Conservation (phyloP, 1,140 invertebrate genomes). For the Conus betulinus region DNA sequence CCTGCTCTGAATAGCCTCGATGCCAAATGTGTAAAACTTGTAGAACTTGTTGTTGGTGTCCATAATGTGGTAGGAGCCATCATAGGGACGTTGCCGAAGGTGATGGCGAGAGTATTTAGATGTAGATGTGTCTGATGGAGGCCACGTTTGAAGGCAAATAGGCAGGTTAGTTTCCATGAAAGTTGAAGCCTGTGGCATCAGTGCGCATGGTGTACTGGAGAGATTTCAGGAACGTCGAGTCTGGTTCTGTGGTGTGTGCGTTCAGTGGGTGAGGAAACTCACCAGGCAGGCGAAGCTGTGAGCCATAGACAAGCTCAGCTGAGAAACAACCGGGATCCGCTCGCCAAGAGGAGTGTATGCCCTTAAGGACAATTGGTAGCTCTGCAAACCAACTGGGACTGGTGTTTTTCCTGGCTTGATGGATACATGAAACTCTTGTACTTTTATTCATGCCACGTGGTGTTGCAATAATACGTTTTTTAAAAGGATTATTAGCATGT, state of each 20-base stretch:
- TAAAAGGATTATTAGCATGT: no score
- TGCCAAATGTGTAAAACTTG: constrained; percentile 24
- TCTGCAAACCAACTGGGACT: background rate
- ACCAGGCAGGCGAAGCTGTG: constrained; percentile 29
- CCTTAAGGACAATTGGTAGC: constrained; percentile 29
- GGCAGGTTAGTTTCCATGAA: background rate
- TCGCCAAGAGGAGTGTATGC: constrained; percentile 13
- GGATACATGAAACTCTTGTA: no score
- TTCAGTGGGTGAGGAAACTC: constrained; percentile 4
- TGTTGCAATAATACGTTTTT: no score
- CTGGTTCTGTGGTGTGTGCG: background rate
- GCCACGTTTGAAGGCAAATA: constrained; percentile 24
- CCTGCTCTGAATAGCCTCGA: background rate
- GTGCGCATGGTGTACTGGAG: constrained; percentile 14
- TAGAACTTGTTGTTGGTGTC: background rate
- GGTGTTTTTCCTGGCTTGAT: no score
- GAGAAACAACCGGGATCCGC: constrained; percentile 22
- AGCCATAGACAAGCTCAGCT: constrained; percentile 35
- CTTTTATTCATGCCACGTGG: no score
- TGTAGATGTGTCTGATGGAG: constrained; percentile 1
- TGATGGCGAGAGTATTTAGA: constrained; percentile 1
- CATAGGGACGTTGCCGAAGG: constrained; percentile 24
- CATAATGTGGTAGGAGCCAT: constrained; percentile 35
- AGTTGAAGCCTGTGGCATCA: background rate
- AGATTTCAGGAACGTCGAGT: background rate